A percentile compares a stretch with the other conserved stretches of the same genome.
Conservation (phyloP, 2,113 vertebrate genomes). For the Crotalus horridus region DNA sequence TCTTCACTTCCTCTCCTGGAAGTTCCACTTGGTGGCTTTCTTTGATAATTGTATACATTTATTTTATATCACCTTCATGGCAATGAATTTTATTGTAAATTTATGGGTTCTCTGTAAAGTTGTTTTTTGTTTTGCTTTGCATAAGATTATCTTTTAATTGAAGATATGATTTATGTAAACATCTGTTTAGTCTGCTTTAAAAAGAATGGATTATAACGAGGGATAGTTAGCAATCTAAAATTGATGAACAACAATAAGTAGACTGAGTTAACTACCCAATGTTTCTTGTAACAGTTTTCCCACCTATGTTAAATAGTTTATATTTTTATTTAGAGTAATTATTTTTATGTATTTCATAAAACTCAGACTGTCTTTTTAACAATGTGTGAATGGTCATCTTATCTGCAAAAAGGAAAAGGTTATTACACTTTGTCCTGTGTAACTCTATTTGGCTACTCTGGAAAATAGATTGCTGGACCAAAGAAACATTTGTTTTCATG, state of each 20-base stretch:
- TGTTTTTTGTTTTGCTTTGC: not conserved
- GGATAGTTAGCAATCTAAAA: not conserved
- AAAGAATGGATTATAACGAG: not conserved
- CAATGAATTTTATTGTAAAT: not conserved
- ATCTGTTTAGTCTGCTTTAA: not conserved
- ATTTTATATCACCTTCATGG: not conserved
- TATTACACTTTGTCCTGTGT: not conserved
- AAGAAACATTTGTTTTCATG: not conserved
- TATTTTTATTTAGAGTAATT: not conserved
- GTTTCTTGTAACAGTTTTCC: not conserved
- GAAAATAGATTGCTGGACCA: not conserved
- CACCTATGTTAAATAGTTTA: not conserved
- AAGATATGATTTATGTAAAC: not conserved
- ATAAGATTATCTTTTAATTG: not conserved
- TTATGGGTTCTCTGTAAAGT: not conserved
- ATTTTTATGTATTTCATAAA: not conserved
- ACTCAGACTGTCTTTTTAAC: not conserved
- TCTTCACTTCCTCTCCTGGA: not conserved
- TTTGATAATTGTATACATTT: not conserved
- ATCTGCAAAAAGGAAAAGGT: not conserved
- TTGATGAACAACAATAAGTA: not conserved
- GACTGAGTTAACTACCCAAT: not conserved
- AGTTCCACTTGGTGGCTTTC: not conserved
- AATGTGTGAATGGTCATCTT: not conserved
- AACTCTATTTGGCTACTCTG: not conserved